Evolutionary conservation across 2,888 invertebrate species (phyloP), one percentile per base, ranked within the genome.

Genomic region (Microctonus hyperodae): DNA sequence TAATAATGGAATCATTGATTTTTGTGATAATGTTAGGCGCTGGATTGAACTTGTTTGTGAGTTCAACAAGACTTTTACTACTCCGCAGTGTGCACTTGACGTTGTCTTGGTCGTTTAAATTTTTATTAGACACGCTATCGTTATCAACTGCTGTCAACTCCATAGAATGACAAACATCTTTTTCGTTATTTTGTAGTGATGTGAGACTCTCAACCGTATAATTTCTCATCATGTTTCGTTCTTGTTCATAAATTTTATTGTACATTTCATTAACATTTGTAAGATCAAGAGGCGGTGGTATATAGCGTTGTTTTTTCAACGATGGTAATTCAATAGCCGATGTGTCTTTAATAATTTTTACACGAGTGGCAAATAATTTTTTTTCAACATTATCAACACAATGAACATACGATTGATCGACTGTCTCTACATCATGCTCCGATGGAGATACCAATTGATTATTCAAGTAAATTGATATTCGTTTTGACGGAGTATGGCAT

Each of bases 181-280:
- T 71, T 7, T 66, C 72, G 50, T 77, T 74, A 60, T 74, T 71
- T 5, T 67, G 23, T 25, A 3, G 68, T 2, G 76, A 58, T 6
- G 77, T 58, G 2, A 77, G 69, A 57, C 77, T 76, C 62, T 77
- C 75, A 9, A 76, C 74, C 4, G 72, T 72, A 57, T 76, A 78
- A 70, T 78, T 74, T 37, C 70, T 74, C 23, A 75, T 65, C 9
- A 70, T 63, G 22, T 70, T 65, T 51, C 73, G 72, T 13, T 78
- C 77, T 9, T 68, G 50, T 33, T 75, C 75, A 53, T 77, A 73
- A 66, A 71, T 65, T 23, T 72, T 70, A 3, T 70, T 73, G 68
- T 73, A 76, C 10, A 50, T 63, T 23, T 75, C 70, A 48, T 75
- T 74, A 55, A 76, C 71, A 44, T 23, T 68, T 3, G 74, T 73